A percentile compares a stretch with the other conserved stretches of the same genome.
Evolutionary conservation across 2,888 invertebrate genomes (phyloP).

Genomic region (Agrochola litura): DNA sequence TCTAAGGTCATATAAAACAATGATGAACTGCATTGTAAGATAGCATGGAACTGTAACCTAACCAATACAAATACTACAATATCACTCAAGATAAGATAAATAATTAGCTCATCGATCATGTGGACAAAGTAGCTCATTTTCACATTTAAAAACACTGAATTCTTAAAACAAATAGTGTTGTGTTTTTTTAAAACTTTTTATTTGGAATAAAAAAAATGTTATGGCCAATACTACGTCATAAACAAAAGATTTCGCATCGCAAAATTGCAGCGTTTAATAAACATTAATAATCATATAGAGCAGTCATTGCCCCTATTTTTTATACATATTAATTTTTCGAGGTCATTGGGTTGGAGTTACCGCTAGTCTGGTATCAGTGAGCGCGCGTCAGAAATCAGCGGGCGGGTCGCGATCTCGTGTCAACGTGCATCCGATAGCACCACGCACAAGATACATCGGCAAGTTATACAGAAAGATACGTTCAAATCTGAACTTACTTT

Average conservation of each 20-base stretch:
- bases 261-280: slow-evolving; percentile 15
- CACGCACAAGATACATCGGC: neutral
- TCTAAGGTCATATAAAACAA: slow-evolving; percentile 19
- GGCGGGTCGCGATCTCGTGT: slow-evolving; percentile 39
- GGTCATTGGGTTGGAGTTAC: slow-evolving; percentile 28
- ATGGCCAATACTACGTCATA: neutral
- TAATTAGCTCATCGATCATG: slow-evolving; percentile 17
- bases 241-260: slow-evolving; percentile 16
- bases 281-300: slow-evolving; percentile 30
- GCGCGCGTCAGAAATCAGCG: slow-evolving; percentile 34
- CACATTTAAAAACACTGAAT: neutral
- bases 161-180: neutral
- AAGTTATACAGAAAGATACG: neutral
- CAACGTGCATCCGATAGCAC: slow-evolving; percentile 37
- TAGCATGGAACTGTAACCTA: slow-evolving; percentile 14
- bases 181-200: no score
- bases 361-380: slow-evolving; percentile 25
- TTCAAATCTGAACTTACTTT: neutral
- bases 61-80: slow-evolving; percentile 31
- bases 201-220: neutral
- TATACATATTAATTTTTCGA: slow-evolving; percentile 1
- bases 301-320: slow-evolving; percentile 50
- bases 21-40: slow-evolving; percentile 2
- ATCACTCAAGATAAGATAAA: slow-evolving; percentile 12
- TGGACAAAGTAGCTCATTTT: neutral